Evolutionary conservation across 1,140 invertebrate genomes (phyloP), one percentile per base, ranked within the genome.

Genomic region (Nixonia krombeini): DNA sequence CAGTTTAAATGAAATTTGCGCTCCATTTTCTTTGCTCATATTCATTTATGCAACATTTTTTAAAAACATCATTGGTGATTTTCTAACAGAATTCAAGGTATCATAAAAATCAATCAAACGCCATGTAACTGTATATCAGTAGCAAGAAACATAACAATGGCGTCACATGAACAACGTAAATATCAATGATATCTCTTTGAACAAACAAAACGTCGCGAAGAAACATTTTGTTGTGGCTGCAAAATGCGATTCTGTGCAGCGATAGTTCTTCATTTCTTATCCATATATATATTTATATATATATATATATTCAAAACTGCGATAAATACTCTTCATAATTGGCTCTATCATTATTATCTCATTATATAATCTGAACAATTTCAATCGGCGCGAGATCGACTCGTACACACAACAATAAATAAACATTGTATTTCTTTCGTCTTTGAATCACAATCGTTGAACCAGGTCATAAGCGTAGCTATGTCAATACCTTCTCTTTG

Each of bases 341-440:
- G 49, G 41, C 38, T 61, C 45, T 58, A n/a, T 52, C n/a, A 50
- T 55, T 62, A 55, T 58, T 25, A 47, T 56, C 29, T 61, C 52
- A 40, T 67, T 56, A 67, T 68, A 69, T 69, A 69, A 59, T 69
- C 55, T 63, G 44, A 69, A 69, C 66, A 69, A 64, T 51, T 63
- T 69, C 38, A 63, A 64, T 69, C 55, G 50, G 66, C 66, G 66
- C 66, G 58, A 69, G 66, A 63, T 69, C 58, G 53, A 69, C 66
- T 63, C 66, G 66, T 58, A 62, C 65, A 25, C 35, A 55, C 44
- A 61, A 65, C 50, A 66, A 63, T 28, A 68, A 58, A 49, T 63
- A 63, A 59, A 51, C 23, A 25, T 61, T 57, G 52, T 41, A 68
- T 58, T 28, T 63, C 46, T 55, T 46, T 52, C 61, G 33, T 53